These are phyloP conservation scores for Rhombomys opimus DNA, from an alignment of 2,113 vertebrate species.

Conservation along the genomic window DNA sequence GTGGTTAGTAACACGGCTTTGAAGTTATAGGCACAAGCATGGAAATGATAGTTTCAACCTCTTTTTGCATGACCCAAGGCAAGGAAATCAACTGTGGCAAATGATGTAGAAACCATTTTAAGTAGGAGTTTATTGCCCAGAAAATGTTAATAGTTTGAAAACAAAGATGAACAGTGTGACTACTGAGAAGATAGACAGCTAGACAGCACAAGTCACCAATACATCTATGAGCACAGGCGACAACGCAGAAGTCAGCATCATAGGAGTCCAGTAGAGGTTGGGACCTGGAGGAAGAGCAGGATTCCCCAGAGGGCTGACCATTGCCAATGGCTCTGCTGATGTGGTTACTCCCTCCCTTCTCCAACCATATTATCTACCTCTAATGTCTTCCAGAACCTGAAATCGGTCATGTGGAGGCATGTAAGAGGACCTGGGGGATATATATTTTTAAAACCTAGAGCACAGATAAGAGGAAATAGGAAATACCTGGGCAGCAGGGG, in stretches of 20 bases:
- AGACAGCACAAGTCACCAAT: not conserved
- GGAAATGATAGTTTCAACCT: not conserved
- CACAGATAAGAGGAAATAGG: not conserved
- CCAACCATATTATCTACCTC: fast-evolving
- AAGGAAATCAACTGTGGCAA: not conserved
- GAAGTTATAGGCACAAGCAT: not conserved
- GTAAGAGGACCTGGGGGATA: not conserved
- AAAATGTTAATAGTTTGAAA: not conserved
- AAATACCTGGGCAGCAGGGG: not conserved
- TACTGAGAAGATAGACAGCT: not conserved
- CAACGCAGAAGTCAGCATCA: not conserved
- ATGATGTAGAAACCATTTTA: not conserved
- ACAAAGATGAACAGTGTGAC: not conserved
- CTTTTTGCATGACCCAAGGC: not conserved
- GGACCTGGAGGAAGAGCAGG: not conserved
- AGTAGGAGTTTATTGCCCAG: not conserved
- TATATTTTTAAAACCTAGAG: not conserved
- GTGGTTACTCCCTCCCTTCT: not conserved
- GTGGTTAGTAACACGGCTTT: not conserved
- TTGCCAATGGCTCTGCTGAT: not conserved
- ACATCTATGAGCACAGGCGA: not conserved
- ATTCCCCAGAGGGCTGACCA: not conserved
- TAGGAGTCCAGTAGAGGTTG: not conserved
- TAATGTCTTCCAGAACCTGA: not conserved
- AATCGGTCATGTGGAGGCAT: not conserved